Base-by-base conservation (phyloP, 1,140 invertebrate species). In the Drusus annulatus region DNA sequence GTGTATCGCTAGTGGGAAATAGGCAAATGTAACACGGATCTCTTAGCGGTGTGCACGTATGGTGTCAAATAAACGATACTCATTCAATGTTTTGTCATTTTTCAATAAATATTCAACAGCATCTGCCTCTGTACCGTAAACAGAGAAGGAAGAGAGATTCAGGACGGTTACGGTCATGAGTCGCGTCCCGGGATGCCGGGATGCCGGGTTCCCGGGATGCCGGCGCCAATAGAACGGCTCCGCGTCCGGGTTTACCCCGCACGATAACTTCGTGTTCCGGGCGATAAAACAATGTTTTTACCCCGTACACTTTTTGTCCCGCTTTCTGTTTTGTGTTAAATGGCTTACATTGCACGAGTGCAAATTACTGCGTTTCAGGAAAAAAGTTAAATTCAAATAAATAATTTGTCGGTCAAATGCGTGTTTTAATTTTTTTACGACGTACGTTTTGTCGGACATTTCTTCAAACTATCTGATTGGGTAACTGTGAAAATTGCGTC, bases 231-330 rank as follows among this genome's bases (percentile, higher is more conserved):
- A 45, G 51, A 25, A 31, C 23, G 21, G 10, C n/a, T 75, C 58
- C 36, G 31, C 31, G 71, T 75, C 71, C 71, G 71, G 71, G 58
- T 75, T 75, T 75, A 75, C 25, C 54, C 23, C 51, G 16, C 51
- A 16, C 51, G 54, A 75, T 75, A 75, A 75, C 71, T 75, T 15
- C 54, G 54, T 75, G 71, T 75, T 75, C 54, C 71, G 52, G 23
- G 25, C 71, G 71, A 75, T 75, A 75, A 75, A 75, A 75, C 71
- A 75, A 75, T 36, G 31, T 75, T 31, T 75, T 75, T 75, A 36
- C 54, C n/a, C 71, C 0, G 51, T 75, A 25, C 71, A 58, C 25
- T 75, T 75, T 75, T 75, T 75, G 71, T 58, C 13, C 16, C 28
- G 25, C n/a, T 58, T 31, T 58, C 52, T 17, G n/a, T 75, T 51